phyloP scores from a whole-genome alignment of 2,797 vertebrate genomes.

The Lutjanus campechanus region DNA sequence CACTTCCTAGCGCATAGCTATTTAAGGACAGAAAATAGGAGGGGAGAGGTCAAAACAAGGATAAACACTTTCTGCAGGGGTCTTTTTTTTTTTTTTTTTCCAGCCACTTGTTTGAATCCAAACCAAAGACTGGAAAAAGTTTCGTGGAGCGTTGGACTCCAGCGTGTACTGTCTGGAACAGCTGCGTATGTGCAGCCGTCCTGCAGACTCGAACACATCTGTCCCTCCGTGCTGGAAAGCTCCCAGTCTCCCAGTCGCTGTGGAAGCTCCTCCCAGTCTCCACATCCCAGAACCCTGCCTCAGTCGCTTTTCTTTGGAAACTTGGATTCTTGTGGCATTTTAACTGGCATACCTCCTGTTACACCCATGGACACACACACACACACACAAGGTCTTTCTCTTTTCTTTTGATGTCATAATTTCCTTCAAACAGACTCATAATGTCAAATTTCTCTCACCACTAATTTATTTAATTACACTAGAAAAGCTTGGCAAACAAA shows the following conservation, averaged over 20 bases:
- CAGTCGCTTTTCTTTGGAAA: conserved; percentile 66
- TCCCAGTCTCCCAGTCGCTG: conserved; percentile 37
- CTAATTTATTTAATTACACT: conserved; percentile 25
- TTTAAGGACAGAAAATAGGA: too few relatives aligned
- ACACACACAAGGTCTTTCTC: neutral
- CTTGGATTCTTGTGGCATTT: conserved; percentile 79
- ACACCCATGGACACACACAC: conserved; percentile 15
- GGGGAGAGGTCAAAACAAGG: conserved; percentile 12
- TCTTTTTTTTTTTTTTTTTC: conserved; percentile 38
- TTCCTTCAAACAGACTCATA: conserved; percentile 41
- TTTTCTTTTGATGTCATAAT: conserved; percentile 44
- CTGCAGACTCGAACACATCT: conserved; percentile 44
- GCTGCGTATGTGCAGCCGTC: conserved; percentile 38
- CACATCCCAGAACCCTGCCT: conserved; percentile 33
- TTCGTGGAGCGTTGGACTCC: conserved; percentile 3
- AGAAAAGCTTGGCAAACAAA: conserved; percentile 15
- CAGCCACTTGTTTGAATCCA: conserved; percentile 11
- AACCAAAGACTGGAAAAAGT: conserved; percentile 43
- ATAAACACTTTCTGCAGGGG: neutral
- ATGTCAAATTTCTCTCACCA: conserved; percentile 1
- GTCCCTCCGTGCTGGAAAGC: conserved; percentile 12
- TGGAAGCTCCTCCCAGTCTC: conserved; percentile 64
- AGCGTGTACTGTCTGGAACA: conserved; percentile 16
- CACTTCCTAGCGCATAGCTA: too few relatives aligned
- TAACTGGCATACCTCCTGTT: conserved; percentile 70